Percentiles rank a stretch among this genome's conserved stretches.
phyloP scores from a whole-genome alignment of 2,797 vertebrate genomes.

The Arctocebus calabarensis region DNA sequence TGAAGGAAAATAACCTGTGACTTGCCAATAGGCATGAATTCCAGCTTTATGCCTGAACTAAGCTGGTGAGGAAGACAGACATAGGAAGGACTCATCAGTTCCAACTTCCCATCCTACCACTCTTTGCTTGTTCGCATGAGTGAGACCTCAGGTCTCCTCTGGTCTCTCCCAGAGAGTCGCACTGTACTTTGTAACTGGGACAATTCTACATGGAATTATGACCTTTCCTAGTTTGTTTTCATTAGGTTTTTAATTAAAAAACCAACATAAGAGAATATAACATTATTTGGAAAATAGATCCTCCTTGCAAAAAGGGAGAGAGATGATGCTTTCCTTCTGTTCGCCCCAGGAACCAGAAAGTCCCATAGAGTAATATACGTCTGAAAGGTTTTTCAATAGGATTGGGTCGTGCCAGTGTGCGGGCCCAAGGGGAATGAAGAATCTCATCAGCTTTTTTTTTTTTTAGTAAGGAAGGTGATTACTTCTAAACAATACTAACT shows the following conservation, averaged over 20 bases:
- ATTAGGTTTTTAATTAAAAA: slow-evolving; percentile 7
- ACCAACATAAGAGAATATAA: background rate
- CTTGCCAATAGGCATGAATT: background rate
- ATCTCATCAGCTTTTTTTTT: background rate
- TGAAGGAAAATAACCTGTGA: background rate
- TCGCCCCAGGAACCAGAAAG: background rate
- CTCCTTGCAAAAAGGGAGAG: background rate
- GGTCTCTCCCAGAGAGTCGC: background rate
- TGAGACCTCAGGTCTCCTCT: background rate
- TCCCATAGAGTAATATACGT: background rate
- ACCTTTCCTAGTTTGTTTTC: background rate
- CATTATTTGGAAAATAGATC: slow-evolving; percentile 24
- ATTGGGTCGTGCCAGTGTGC: background rate
- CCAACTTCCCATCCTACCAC: background rate
- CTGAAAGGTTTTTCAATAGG: background rate
- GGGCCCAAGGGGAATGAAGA: background rate
- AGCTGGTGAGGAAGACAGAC: background rate
- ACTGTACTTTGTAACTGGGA: background rate
- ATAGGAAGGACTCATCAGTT: background rate
- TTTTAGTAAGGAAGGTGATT: slow-evolving; percentile 16
- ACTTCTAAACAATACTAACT: background rate
- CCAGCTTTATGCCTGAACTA: background rate
- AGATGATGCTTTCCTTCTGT: background rate
- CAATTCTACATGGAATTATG: background rate
- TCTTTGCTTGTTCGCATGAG: background rate